Percentiles rank a stretch among this genome's conserved stretches.
Conservation (phyloP, 2,888 invertebrate species). For the Marronus borbonicus region DNA sequence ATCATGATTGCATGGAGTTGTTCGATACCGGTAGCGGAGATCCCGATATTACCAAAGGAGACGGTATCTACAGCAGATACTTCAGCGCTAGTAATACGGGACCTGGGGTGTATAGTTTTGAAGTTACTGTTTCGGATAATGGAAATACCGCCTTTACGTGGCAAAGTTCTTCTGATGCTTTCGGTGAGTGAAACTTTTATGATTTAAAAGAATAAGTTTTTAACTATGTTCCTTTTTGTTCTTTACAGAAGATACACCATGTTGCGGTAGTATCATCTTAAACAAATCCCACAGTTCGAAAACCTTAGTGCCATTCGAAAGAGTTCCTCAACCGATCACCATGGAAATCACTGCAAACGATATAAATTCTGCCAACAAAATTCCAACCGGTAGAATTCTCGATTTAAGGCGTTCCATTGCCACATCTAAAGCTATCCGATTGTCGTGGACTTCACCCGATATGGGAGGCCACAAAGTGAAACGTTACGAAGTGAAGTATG, state of each 20-base stretch:
- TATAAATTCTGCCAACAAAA: conserved; percentile 62
- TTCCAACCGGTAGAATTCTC: conserved; percentile 72
- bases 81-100: conserved; percentile 72
- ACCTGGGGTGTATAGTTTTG: conserved; percentile 72
- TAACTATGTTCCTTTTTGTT: conserved; percentile 28
- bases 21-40: conserved; percentile 77
- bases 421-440: conserved; percentile 71
- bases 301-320: conserved; percentile 72
- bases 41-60: conserved; percentile 77
- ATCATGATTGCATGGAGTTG: conserved; percentile 70
- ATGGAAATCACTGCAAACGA: conserved; percentile 69
- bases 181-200: conserved; percentile 60
- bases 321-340: conserved; percentile 71
- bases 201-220: not conserved
- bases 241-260: conserved; percentile 67
- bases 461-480: conserved; percentile 72
- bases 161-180: conserved; percentile 63
- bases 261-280: conserved; percentile 73
- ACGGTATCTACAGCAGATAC: conserved; percentile 79
- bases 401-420: conserved; percentile 72
- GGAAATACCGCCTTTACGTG: conserved; percentile 73
- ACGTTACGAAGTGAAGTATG: conserved; percentile 73
- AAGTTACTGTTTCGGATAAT: conserved; percentile 72
- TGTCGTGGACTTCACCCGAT: conserved; percentile 77
- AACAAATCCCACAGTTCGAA: conserved; percentile 62